A percentile compares a stretch with the other conserved stretches of the same genome.
phyloP scores from a whole-genome alignment of 2,888 invertebrate species.

The Itoplectis maculator region DNA sequence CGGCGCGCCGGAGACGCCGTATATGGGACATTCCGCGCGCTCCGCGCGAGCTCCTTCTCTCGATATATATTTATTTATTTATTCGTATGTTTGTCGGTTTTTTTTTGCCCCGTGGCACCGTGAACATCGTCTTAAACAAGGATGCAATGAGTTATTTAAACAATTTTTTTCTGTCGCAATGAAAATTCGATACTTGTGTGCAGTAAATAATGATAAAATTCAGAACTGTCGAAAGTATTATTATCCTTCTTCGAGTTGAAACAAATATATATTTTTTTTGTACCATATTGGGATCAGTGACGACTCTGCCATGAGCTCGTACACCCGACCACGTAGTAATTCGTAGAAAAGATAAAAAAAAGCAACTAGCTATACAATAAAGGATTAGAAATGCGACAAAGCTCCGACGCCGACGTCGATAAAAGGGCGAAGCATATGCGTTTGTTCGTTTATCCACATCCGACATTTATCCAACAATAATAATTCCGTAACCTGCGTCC shows the following conservation, averaged over 20 bases:
- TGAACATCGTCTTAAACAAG: too few relatives aligned
- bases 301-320: background rate
- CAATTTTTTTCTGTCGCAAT: too few relatives aligned
- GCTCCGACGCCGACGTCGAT: background rate
- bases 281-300: background rate
- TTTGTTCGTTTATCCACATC: background rate
- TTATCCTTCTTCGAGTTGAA: too few relatives aligned
- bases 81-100: background rate
- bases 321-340: constrained; percentile 14
- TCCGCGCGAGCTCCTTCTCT: background rate
- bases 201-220: too few relatives aligned
- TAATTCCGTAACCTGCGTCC: constrained; percentile 16
- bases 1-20: background rate
- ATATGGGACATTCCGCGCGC: background rate
- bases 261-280: constrained; percentile 9
- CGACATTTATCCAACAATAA: background rate
- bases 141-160: too few relatives aligned
- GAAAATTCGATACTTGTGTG: too few relatives aligned
- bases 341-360: constrained; percentile 35
- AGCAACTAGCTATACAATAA: background rate
- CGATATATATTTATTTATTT: background rate
- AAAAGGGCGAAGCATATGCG: constrained; percentile 16
- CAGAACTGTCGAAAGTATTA: too few relatives aligned
- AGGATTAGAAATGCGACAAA: constrained; percentile 1
- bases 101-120: background rate